Base-by-base conservation (phyloP, 2,113 vertebrate species). In the Bufo bufo region DNA sequence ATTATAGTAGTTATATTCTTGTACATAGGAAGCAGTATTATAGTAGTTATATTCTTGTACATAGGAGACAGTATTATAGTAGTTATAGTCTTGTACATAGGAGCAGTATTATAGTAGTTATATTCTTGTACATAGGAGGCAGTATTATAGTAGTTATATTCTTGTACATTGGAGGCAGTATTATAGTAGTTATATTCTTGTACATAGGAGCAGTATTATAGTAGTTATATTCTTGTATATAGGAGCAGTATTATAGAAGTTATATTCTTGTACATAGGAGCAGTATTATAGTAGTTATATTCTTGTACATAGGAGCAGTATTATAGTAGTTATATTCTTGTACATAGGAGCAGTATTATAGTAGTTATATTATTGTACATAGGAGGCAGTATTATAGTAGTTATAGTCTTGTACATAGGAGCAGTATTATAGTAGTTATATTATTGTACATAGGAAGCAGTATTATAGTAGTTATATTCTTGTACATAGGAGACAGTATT, bases 181-280 rank as follows among this genome's bases (percentile, higher is more conserved):
- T 65, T 65, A 65, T 65, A 65, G 61, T 65, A 65, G 61, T 65
- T 65, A 65, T 65, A 58, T 65, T 65, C 61, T 65, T 65, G 61
- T 65, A 65, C 19, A 65, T 66, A 66, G 65, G 65, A 12, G 65
- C 61, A 65, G 56, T 65, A 65, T 65, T 65, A 58, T 66, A 66
- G 65, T 66, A 66, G 20, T 66, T 66, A 66, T 66, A 61, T 66
- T 66, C 65, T 66, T 66, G 65, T 66, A 66, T 0, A 66, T 66
- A 66, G 65, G 65, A 11, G 65, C 65, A 66, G 65, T 66, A 66
- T 66, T 66, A 66, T 66, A 66, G 65, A 23, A 66, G 65, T 66
- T 66, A 66, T 66, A 66, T 66, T 66, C 65, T 66, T 66, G 65
- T 66, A 66, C 3, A 66, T 66, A 66, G 65, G 20, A 13, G 56